These are phyloP conservation scores for Pseudochirops cupreus DNA, from an alignment of 2,797 vertebrate species.

Conservation along the genomic window DNA sequence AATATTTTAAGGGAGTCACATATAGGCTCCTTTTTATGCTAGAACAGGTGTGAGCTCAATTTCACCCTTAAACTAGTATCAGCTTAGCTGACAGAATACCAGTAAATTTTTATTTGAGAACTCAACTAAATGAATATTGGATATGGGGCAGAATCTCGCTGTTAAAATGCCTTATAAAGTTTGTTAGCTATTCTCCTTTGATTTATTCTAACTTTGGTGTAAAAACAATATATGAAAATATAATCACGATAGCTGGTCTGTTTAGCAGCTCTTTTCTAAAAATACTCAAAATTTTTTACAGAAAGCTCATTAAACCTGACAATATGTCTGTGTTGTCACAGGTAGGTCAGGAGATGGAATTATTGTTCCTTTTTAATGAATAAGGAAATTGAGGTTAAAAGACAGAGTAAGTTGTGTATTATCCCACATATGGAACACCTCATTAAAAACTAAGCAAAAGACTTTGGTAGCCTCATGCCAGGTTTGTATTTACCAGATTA, in stretches of 20 bases:
- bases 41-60: conserved; percentile 78
- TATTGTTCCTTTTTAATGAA: rapidly evolving
- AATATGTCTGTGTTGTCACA: background rate
- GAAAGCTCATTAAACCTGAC: background rate
- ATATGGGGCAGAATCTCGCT: conserved; percentile 71
- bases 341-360: background rate
- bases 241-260: background rate
- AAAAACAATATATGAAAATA: conserved; percentile 34
- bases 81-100: conserved; percentile 78
- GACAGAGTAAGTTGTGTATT: conserved; percentile 1
- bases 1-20: conserved; percentile 73
- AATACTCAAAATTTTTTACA: conserved; percentile 50
- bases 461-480: background rate
- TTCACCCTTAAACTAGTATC: conserved; percentile 69
- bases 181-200: background rate
- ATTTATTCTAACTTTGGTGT: conserved; percentile 23
- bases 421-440: background rate
- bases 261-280: background rate
- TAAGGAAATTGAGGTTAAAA: conserved; percentile 42
- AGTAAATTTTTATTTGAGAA: conserved; percentile 75
- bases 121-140: conserved; percentile 65
- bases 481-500: background rate
- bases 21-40: conserved; percentile 71
- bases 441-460: background rate
- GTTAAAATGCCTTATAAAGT: conserved; percentile 76